These are phyloP conservation scores for Gila robusta DNA, from an alignment of 2,797 vertebrate species.

Conservation along the genomic window DNA sequence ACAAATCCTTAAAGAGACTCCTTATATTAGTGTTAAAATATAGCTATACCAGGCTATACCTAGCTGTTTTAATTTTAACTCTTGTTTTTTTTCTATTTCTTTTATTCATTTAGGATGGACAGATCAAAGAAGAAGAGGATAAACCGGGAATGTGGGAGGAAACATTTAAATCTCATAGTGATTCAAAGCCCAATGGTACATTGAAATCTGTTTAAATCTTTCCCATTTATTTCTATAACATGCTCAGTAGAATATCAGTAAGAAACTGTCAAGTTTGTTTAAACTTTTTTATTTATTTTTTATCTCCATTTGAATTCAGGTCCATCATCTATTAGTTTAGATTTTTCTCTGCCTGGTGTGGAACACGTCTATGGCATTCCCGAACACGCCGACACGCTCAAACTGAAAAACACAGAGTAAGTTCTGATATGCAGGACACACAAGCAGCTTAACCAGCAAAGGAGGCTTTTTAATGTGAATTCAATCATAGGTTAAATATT, in stretches of 20 bases:
- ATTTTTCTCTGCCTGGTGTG: slow-evolving; percentile 91
- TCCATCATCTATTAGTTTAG: slow-evolving; percentile 89
- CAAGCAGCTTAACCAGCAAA: background rate
- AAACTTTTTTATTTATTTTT: background rate
- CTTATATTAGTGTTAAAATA: background rate
- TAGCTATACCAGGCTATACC: background rate
- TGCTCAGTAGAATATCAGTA: background rate
- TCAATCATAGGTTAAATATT: too few species aligned
- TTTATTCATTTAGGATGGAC: slow-evolving; percentile 57
- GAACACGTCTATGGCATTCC: slow-evolving; percentile 94
- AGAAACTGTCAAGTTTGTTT: background rate
- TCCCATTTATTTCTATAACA: background rate
- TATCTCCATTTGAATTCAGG: slow-evolving; percentile 72
- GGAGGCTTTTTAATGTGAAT: too few species aligned
- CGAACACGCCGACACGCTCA: slow-evolving; percentile 88
- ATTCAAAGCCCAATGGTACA: slow-evolving; percentile 90
- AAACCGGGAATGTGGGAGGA: slow-evolving; percentile 91
- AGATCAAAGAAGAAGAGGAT: slow-evolving; percentile 78
- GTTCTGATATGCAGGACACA: slow-evolving; percentile 58
- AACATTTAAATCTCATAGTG: slow-evolving; percentile 91
- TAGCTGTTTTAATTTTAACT: background rate
- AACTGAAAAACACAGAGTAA: slow-evolving; percentile 92
- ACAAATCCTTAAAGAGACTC: background rate
- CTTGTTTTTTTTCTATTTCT: background rate
- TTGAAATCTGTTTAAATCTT: background rate